Evolutionary conservation across 2,888 invertebrate genomes (phyloP), one percentile per base, ranked within the genome.

Genomic region (Perizoma affinitatum): DNA sequence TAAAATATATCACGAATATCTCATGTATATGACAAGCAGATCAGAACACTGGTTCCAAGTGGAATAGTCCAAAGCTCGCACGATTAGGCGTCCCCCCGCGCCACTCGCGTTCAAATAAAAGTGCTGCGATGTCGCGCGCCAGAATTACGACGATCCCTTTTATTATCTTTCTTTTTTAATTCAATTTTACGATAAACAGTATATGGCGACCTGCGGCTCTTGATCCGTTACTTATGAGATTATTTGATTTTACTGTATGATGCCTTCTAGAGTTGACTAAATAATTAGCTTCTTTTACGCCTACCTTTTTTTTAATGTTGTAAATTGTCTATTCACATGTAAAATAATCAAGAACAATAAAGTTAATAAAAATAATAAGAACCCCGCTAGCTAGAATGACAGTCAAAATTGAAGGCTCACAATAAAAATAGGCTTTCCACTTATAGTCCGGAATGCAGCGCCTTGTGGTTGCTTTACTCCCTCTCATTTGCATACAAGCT

Each of bases 401-500:
- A 50, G 35, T 46, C 46, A 34, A 49, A 73, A 74, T 74, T 75
- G 74, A 75, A 70, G 71, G 69, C 70, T 46, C 42, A 44, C 68
- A 74, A 78, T 77, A 80, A 78, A 79, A 82, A 76, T 74, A 69
- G 68, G 61, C 65, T 72, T 75, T 75, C 70, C 72, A 59, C 54
- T 66, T 63, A 63, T 58, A 60, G 51, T 40, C 50, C 38, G 60
- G 61, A 63, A 63, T 63, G 61, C 65, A 63, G 66, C 66, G 60
- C 52, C 60, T 61, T 58, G 50, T 60, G 73, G 71, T 74, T 33
- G 60, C 60, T 44, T 54, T 57, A 58, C 60, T 56, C 61, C 73
- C 74, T 68, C 81, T 88, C 88, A 89, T 91, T 90, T 90, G 85
- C 90, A 92, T 91, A 90, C 90, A 91, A 88, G 90, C 86, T 89